Evolutionary conservation across 2,888 invertebrate species (phyloP).

Genomic region (Allolobophora icterica): DNA sequence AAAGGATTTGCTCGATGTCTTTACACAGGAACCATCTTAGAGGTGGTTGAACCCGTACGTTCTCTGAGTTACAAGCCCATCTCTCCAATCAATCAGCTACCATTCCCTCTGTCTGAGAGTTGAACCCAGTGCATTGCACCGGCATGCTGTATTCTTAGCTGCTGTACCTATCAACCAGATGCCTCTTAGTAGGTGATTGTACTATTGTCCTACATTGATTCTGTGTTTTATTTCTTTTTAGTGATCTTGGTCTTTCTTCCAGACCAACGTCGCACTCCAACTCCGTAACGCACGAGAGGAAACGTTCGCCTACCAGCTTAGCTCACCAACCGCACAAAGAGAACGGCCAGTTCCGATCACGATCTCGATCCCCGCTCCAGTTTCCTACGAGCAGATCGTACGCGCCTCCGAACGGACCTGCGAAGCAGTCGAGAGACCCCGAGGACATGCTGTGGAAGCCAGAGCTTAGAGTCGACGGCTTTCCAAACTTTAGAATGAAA

Average conservation of each 20-base stretch:
- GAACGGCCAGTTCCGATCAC: conserved; percentile 20
- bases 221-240: neutral
- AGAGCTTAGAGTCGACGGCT: neutral
- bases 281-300: neutral
- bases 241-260: neutral
- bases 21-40: too few species aligned
- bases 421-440: neutral
- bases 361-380: conserved; percentile 17
- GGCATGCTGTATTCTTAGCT: too few species aligned
- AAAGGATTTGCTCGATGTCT: too few species aligned
- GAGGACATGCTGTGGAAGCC: neutral
- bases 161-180: too few species aligned
- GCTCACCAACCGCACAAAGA: neutral
- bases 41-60: too few species aligned
- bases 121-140: too few species aligned
- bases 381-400: conserved; percentile 9
- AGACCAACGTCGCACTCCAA: neutral
- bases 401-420: neutral
- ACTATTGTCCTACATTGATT: neutral
- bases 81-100: too few species aligned
- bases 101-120: too few species aligned
- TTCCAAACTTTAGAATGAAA: neutral
- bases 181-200: too few species aligned
- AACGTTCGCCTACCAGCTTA: neutral
- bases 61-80: too few species aligned